Evolutionary conservation across 2,888 invertebrate species (phyloP).

Genomic region (Blera fallax): DNA sequence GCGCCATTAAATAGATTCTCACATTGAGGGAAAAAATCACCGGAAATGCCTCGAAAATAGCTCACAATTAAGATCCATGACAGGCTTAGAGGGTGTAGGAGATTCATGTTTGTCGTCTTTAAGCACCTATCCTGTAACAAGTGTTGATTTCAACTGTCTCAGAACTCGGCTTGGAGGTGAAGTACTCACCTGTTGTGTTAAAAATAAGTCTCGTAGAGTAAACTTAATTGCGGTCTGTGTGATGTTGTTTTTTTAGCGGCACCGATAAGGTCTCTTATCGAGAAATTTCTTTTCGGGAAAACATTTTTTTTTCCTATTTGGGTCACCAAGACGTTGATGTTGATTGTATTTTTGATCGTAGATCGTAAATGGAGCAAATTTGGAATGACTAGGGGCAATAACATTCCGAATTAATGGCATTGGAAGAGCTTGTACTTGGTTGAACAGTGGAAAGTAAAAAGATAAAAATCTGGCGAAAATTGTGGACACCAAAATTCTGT

Average conservation of each 20-base stretch:
- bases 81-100: background rate
- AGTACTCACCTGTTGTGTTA: background rate
- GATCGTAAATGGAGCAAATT: background rate
- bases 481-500: too few species aligned
- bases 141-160: constrained; percentile 17
- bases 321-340: constrained; percentile 27
- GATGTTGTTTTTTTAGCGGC: background rate
- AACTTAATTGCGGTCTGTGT: constrained; percentile 17
- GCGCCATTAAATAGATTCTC: constrained; percentile 3
- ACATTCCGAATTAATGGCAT: background rate
- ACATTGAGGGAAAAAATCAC: constrained; percentile 32
- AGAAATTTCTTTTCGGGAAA: background rate
- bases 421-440: background rate
- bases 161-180: background rate
- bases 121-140: constrained; percentile 20
- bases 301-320: constrained; percentile 2
- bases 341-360: background rate
- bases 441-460: too few species aligned
- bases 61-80: background rate
- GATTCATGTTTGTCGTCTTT: constrained; percentile 7
- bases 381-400: background rate
- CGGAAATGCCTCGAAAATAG: background rate
- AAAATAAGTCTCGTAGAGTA: background rate
- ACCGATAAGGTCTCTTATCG: constrained; percentile 31
- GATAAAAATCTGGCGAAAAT: too few species aligned